Conservation (phyloP, 92 coral and sea anemone genomes). For the Heliopora coerulea region DNA sequence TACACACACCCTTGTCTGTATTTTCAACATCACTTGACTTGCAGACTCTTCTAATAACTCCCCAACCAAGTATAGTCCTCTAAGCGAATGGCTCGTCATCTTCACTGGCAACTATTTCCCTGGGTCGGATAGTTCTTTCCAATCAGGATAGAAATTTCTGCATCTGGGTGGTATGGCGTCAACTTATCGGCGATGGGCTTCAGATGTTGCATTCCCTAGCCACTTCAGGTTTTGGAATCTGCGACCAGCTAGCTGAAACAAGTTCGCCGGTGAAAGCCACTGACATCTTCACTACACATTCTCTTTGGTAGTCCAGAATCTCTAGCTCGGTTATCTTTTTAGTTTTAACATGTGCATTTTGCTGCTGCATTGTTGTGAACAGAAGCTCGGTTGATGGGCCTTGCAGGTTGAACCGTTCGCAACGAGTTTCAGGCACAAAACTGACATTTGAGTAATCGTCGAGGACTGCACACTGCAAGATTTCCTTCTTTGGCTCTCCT, state of each 20-base stretch:
- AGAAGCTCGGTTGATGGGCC: slow-evolving; percentile 51
- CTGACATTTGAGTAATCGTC: slow-evolving; percentile 64
- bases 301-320: slow-evolving; percentile 33
- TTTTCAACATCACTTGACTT: too few relatives aligned
- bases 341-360: slow-evolving; percentile 17
- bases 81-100: slow-evolving; percentile 60
- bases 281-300: slow-evolving; percentile 43
- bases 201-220: slow-evolving; percentile 59
- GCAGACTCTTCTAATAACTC: too few relatives aligned
- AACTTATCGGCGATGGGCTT: slow-evolving; percentile 31
- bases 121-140: slow-evolving; percentile 59
- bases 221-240: slow-evolving; percentile 65
- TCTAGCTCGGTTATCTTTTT: slow-evolving; percentile 46
- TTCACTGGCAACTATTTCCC: slow-evolving; percentile 51
- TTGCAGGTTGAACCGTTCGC: slow-evolving; percentile 36
- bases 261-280: slow-evolving; percentile 41
- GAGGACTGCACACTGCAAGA: slow-evolving; percentile 42
- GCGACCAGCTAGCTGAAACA: slow-evolving; percentile 52
- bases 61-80: slow-evolving; percentile 54
- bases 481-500: slow-evolving; percentile 24
- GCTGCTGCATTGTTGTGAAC: slow-evolving; percentile 44
- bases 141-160: slow-evolving; percentile 47
- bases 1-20: too few relatives aligned
- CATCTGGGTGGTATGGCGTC: slow-evolving; percentile 38
- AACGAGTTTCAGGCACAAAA: slow-evolving; percentile 39